Conservation (phyloP, 2,113 vertebrate species). For the Myocastor coypus region DNA sequence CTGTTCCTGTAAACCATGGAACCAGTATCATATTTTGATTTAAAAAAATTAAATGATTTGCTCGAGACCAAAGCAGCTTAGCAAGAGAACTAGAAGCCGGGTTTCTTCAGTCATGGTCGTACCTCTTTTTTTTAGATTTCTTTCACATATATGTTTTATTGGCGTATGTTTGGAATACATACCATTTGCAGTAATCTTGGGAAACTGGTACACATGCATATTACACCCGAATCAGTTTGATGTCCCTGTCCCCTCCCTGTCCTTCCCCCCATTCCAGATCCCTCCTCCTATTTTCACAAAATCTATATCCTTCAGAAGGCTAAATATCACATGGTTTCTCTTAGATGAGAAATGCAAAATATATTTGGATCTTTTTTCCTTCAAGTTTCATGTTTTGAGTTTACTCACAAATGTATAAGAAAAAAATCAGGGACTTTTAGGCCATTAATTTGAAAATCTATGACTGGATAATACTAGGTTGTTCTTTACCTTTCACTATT, state of each 20-base stretch:
- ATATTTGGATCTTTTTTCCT: not conserved
- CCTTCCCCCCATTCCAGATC: not conserved
- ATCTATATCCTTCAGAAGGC: not conserved
- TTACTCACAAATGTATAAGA: constrained; percentile 26
- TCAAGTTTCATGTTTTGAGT: constrained; percentile 22
- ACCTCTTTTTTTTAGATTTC: not conserved
- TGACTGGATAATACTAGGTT: constrained; percentile 39
- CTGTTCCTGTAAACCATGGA: not conserved
- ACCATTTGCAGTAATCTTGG: not conserved
- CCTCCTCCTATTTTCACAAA: not conserved
- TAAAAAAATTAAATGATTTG: not conserved
- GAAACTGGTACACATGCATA: not conserved
- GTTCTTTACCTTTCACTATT: constrained; percentile 43
- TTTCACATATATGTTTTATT: not conserved
- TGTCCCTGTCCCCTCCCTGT: not conserved
- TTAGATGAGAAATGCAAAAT: not conserved
- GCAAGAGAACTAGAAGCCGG: not conserved
- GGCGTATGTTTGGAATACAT: not conserved
- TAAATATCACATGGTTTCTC: not conserved
- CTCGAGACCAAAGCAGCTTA: not conserved
- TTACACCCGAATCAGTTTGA: not conserved
- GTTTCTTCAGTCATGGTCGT: not conserved
- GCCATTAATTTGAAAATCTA: constrained; percentile 42
- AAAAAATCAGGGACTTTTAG: constrained; percentile 8
- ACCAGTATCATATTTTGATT: not conserved